Percentiles rank a stretch among this genome's conserved stretches.
Evolutionary conservation across 1,140 invertebrate species (phyloP).

Genomic region (Babylonia areolata): DNA sequence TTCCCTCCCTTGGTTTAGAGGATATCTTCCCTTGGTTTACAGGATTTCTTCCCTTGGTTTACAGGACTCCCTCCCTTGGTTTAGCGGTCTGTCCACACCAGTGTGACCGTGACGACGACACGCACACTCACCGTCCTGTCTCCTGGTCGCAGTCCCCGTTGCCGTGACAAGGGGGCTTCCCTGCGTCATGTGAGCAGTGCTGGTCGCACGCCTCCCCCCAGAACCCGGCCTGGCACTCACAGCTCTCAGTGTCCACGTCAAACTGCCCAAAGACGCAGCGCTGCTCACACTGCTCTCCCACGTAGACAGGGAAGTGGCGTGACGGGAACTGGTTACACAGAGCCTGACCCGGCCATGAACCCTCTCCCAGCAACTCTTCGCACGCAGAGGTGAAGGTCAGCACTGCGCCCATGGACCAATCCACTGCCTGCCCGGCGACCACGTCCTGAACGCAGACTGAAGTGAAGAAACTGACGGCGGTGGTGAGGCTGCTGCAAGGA

Average conservation of each 20-base stretch:
- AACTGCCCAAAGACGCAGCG: slow-evolving; percentile 43
- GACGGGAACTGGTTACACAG: slow-evolving; percentile 45
- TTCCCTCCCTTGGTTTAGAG: too few relatives aligned
- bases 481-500: slow-evolving; percentile 8
- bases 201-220: slow-evolving; percentile 52
- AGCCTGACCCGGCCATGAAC: slow-evolving; percentile 30
- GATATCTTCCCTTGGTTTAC: too few relatives aligned
- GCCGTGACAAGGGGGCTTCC: slow-evolving; percentile 45
- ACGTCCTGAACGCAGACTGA: slow-evolving; percentile 23
- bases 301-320: slow-evolving; percentile 48
- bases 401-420: slow-evolving; percentile 43
- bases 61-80: too few relatives aligned
- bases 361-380: slow-evolving; percentile 17
- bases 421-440: neutral
- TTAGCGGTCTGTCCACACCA: too few relatives aligned
- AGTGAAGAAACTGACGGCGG: slow-evolving; percentile 17
- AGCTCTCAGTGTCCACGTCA: slow-evolving; percentile 21
- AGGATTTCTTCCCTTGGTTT: too few relatives aligned
- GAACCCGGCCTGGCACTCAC: slow-evolving; percentile 51
- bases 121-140: slow-evolving; percentile 22
- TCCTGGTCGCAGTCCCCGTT: slow-evolving; percentile 50
- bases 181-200: slow-evolving; percentile 44
- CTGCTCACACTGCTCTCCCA: slow-evolving; percentile 39
- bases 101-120: too few relatives aligned
- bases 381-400: slow-evolving; percentile 46